Base-by-base conservation (phyloP, 1,140 invertebrate species). In the Palaemon carinicauda region DNA sequence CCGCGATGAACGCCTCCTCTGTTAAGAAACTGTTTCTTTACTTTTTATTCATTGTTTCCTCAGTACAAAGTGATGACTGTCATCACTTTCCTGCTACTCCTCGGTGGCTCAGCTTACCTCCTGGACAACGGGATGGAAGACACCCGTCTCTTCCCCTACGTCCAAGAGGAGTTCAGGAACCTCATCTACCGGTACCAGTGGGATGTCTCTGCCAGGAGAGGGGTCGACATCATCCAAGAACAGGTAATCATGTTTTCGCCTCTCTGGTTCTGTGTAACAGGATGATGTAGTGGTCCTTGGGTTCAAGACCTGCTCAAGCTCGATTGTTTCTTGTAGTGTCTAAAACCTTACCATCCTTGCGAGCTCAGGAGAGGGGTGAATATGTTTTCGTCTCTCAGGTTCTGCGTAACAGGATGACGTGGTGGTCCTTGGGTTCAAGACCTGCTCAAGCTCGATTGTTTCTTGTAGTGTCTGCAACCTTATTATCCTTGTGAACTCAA, bases 161-260 rank as follows among this genome's bases (percentile, higher is more conserved):
- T 97, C 85, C 92, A 93, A 79, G 92, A 93, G 24, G 94, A 94
- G 19, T 94, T 97, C 92, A 92, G 93, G n/a, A 90, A 93, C 14
- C 93, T 97, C 19, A 96, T 97, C 29, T 91, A 93, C 79, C 95
- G 94, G 90, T 94, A 93, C 29, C 94, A 95, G 90, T 93, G 95
- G 89, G 94, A 95, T 78, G 91, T 92, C 33, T 65, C 81, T 65
- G 92, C 94, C n/a, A 89, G 90, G 88, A 90, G 93, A 33, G 94
- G 95, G 52, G 92, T 97, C 0, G 93, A 94, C 88, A 93, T 96
- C 91, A 94, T 97, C 19, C 96, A 97, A 91, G 96, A 97, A 93
- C 95, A 95, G 87, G 96, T 96, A 93, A 94, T 94, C 33, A 10
- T 51, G 10, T 10, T 83, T 65, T 69, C 27, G 60, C 5, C 52